Percentiles rank a stretch among this genome's conserved stretches.
Conservation (phyloP, 37 sponge, comb jelly and placozoan species). For the Trichoplax adhaerens region DNA sequence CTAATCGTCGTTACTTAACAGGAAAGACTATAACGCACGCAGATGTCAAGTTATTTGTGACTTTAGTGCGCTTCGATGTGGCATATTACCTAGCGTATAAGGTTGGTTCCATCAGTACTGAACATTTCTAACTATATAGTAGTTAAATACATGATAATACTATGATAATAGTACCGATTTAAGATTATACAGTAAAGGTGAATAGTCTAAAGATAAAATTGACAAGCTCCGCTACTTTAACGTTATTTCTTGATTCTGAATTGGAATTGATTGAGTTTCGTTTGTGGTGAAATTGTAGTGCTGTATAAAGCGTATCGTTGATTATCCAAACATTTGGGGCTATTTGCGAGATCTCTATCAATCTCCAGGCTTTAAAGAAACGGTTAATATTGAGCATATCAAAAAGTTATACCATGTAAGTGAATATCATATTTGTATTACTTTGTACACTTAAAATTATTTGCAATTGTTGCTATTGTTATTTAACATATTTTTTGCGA, state of each 20-base stretch:
- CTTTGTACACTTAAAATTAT: too few relatives aligned
- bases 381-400: constrained; percentile 57
- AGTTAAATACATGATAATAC: neutral
- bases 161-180: too few relatives aligned
- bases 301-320: constrained; percentile 69
- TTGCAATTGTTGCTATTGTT: too few relatives aligned
- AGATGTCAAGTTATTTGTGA: constrained; percentile 73
- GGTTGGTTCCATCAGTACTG: constrained; percentile 41
- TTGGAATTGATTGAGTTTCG: neutral
- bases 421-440: neutral
- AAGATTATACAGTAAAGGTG: too few relatives aligned
- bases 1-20: constrained; percentile 52
- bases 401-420: constrained; percentile 66
- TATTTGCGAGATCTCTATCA: constrained; percentile 82
- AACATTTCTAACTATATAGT: constrained; percentile 10
- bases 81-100: constrained; percentile 40
- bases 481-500: too few relatives aligned
- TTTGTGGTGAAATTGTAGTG: constrained; percentile 24
- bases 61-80: constrained; percentile 72
- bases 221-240: too few relatives aligned
- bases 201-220: too few relatives aligned
- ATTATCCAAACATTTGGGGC: constrained; percentile 77
- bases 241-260: too few relatives aligned
- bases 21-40: constrained; percentile 72
- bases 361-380: constrained; percentile 58